Percentiles rank a stretch among this genome's conserved stretches.
Evolutionary conservation across 2,888 invertebrate genomes (phyloP).

Genomic region (Elysia crispata): DNA sequence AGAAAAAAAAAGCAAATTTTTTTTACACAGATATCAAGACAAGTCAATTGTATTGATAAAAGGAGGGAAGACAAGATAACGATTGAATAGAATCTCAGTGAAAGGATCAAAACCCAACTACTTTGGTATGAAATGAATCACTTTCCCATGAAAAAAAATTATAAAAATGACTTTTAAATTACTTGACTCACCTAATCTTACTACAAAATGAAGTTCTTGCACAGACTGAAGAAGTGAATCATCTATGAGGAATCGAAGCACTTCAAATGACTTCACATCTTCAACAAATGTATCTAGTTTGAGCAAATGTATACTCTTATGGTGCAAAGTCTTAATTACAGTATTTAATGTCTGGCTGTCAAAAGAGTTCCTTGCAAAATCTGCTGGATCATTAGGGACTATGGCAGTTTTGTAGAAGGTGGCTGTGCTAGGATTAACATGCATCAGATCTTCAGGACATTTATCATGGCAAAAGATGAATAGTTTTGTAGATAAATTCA

Average conservation of each 20-base stretch:
- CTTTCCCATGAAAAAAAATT: no score
- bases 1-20: no score
- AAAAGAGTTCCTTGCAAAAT: conserved; percentile 72
- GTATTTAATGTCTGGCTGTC: conserved; percentile 72
- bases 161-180: no score
- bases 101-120: no score
- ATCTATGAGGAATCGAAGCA: conserved; percentile 70
- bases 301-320: conserved; percentile 64
- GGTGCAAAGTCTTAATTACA: conserved; percentile 60
- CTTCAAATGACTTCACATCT: conserved; percentile 63
- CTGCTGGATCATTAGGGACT: conserved; percentile 73
- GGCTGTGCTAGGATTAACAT: conserved; percentile 59
- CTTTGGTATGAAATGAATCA: no score
- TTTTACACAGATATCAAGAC: no score
- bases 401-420: conserved; percentile 60
- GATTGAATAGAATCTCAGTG: no score
- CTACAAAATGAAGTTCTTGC: conserved; percentile 67
- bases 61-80: no score
- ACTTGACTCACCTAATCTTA: conserved; percentile 69
- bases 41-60: no score
- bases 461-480: conserved; percentile 61
- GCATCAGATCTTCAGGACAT: conserved; percentile 47
- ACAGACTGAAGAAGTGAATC: conserved; percentile 65
- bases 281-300: conserved; percentile 65
- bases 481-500: conserved; percentile 65